Percentiles rank a stretch among this genome's conserved stretches.
Conservation (phyloP, 2,797 vertebrate genomes). For the Ctenopoma multispine region DNA sequence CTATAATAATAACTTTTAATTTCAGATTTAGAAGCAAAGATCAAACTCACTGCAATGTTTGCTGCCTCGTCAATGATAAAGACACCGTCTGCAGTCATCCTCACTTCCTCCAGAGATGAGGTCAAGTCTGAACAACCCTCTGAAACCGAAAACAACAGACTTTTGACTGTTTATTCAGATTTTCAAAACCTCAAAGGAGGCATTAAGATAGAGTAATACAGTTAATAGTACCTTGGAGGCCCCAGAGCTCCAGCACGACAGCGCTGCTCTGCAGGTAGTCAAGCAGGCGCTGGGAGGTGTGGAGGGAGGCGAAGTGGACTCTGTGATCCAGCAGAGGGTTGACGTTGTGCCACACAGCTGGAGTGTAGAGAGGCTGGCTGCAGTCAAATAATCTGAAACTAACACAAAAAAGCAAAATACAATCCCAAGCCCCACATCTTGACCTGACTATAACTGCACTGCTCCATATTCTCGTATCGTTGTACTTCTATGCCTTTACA, state of each 20-base stretch:
- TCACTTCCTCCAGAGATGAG: slow-evolving; percentile 71
- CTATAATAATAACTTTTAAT: not conserved
- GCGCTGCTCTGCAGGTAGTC: slow-evolving; percentile 90
- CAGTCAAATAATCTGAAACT: slow-evolving; percentile 90
- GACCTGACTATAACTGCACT: too few relatives aligned
- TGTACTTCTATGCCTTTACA: not conserved
- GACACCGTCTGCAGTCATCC: slow-evolving; percentile 81
- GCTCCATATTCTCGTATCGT: not conserved
- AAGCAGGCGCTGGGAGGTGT: slow-evolving; percentile 85
- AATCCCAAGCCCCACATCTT: not conserved
- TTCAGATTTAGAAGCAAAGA: not conserved
- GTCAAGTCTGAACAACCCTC: slow-evolving; percentile 85
- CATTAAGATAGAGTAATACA: too few relatives aligned
- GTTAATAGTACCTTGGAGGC: slow-evolving; percentile 94
- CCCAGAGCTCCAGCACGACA: slow-evolving; percentile 91
- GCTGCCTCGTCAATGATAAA: slow-evolving; percentile 84
- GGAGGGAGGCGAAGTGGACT: slow-evolving; percentile 84
- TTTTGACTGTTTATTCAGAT: not conserved
- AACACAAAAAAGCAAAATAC: slow-evolving; percentile 3
- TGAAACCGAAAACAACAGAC: slow-evolving; percentile 54
- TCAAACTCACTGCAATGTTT: slow-evolving; percentile 68
- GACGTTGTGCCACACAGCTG: slow-evolving; percentile 87
- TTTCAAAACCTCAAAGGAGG: too few relatives aligned
- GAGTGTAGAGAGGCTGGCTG: slow-evolving; percentile 83
- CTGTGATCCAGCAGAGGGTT: slow-evolving; percentile 88